phyloP scores from a whole-genome alignment of 2,797 vertebrate species.

The Echeneis naucrates region DNA sequence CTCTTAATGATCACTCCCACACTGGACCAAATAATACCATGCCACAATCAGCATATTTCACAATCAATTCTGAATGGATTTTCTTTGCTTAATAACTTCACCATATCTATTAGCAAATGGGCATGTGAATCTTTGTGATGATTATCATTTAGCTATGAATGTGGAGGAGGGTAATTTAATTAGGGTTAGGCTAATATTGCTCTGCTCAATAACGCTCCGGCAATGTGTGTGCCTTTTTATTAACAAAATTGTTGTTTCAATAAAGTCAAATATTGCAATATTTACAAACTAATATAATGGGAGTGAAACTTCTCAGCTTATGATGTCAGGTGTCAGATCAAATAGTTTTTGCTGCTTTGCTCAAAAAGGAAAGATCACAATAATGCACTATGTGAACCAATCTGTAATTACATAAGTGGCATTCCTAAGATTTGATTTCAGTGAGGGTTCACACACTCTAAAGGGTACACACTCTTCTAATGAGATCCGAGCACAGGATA shows the following conservation, averaged over 20 bases:
- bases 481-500: conserved; percentile 59
- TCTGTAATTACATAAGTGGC: conserved; percentile 69
- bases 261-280: conserved; percentile 36
- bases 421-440: conserved; percentile 55
- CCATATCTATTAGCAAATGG: conserved; percentile 80
- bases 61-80: conserved; percentile 83
- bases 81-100: conserved; percentile 79
- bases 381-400: conserved; percentile 62
- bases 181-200: conserved; percentile 64
- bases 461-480: conserved; percentile 57
- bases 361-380: conserved; percentile 56
- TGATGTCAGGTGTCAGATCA: conserved; percentile 52
- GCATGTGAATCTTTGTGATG: conserved; percentile 74
- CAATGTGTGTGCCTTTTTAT: conserved; percentile 61
- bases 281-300: conserved; percentile 36
- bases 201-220: conserved; percentile 57
- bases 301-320: conserved; percentile 44
- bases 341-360: conserved; percentile 46
- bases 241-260: conserved; percentile 67
- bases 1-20: conserved; percentile 84
- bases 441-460: conserved; percentile 52
- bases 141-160: conserved; percentile 75
- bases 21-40: conserved; percentile 78
- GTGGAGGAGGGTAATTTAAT: conserved; percentile 74
- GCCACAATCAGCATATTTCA: conserved; percentile 80